phyloP scores from a whole-genome alignment of 2,888 invertebrate genomes.

The Suillia variegata region DNA sequence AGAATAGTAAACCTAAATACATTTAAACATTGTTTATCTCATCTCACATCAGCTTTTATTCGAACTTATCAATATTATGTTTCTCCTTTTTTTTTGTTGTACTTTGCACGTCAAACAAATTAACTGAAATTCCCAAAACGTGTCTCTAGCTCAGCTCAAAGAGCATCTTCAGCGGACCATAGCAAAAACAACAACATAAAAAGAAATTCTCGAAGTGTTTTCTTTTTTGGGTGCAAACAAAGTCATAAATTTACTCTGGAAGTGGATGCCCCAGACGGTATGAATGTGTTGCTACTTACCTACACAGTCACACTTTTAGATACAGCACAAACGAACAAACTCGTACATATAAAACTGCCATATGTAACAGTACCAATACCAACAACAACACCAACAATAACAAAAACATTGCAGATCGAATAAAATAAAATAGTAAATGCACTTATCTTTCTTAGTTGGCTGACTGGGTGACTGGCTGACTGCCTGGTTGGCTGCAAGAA shows the following conservation, averaged over 20 bases:
- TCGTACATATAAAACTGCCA: too few species aligned
- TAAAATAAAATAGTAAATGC: conserved; percentile 2
- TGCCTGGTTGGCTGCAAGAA: too few species aligned
- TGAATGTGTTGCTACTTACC: not conserved
- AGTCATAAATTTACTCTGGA: conserved; percentile 39
- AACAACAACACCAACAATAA: conserved; percentile 1
- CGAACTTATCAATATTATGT: too few species aligned
- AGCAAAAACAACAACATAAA: not conserved
- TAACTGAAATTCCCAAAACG: not conserved
- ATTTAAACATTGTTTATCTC: too few species aligned
- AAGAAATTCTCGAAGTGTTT: conserved; percentile 22
- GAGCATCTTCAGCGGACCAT: not conserved
- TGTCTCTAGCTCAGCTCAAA: not conserved
- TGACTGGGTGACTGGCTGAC: too few species aligned
- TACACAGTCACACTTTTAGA: not conserved
- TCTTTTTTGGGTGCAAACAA: conserved; percentile 42
- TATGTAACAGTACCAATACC: not conserved
- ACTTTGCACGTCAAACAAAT: not conserved
- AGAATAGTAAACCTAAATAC: too few species aligned
- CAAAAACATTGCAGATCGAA: not conserved
- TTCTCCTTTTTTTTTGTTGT: too few species aligned
- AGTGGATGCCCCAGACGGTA: conserved; percentile 24
- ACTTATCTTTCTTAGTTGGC: not conserved
- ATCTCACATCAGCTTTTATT: too few species aligned
- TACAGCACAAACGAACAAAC: not conserved